phyloP scores from a whole-genome alignment of 2,888 invertebrate species.

The Scaptomyza parva region DNA sequence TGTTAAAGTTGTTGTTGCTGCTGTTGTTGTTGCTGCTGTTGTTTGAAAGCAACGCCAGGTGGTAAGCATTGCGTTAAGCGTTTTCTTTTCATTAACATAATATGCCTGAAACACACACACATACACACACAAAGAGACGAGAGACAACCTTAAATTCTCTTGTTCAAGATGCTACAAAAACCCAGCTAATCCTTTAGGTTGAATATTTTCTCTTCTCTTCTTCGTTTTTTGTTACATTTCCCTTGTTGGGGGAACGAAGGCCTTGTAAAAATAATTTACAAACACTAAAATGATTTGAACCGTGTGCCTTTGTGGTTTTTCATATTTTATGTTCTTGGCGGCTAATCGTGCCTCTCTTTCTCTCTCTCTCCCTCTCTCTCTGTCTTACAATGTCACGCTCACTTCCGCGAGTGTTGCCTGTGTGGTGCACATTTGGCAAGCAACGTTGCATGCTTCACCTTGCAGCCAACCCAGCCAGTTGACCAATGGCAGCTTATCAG shows the following conservation, averaged over 20 bases:
- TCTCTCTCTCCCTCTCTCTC: background rate
- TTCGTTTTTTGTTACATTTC: background rate
- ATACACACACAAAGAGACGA: slow-evolving; percentile 9
- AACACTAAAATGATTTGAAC: slow-evolving; percentile 69
- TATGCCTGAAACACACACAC: slow-evolving; percentile 49
- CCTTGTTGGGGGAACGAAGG: background rate
- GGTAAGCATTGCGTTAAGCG: slow-evolving; percentile 55
- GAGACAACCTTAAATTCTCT: slow-evolving; percentile 21
- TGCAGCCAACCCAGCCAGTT: slow-evolving; percentile 39
- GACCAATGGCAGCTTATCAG: slow-evolving; percentile 81
- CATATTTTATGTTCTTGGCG: slow-evolving; percentile 58
- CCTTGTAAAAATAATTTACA: slow-evolving; percentile 68
- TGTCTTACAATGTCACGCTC: slow-evolving; percentile 60
- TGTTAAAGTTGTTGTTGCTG: background rate
- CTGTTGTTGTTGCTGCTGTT: background rate
- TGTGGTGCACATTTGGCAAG: slow-evolving; percentile 67
- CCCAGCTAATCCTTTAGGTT: slow-evolving; percentile 36
- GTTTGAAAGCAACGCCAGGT: slow-evolving; percentile 24
- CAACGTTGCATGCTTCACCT: slow-evolving; percentile 57
- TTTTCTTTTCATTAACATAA: slow-evolving; percentile 74
- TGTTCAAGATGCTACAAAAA: slow-evolving; percentile 30
- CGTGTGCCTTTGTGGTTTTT: slow-evolving; percentile 59
- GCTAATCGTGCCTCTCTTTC: background rate
- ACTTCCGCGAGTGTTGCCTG: slow-evolving; percentile 68
- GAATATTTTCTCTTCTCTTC: slow-evolving; percentile 4